Base-by-base conservation (phyloP, 1,140 invertebrate species). In the Zaprionus capensis region DNA sequence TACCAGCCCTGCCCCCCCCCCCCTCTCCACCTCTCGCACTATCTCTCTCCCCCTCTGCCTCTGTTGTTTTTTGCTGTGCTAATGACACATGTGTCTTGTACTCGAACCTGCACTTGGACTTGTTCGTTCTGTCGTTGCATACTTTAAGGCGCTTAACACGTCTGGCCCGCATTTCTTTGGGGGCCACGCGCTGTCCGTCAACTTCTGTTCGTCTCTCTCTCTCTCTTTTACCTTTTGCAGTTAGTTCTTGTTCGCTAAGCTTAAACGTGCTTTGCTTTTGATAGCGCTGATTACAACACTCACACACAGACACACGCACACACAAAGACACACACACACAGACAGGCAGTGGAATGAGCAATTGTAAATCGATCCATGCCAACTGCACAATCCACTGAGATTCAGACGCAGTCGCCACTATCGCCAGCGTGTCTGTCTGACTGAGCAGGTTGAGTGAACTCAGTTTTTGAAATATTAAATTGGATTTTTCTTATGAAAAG, bases 61-160 rank as follows among this genome's bases (percentile, higher is more conserved):
- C 46, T 64, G 17, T 66, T 53, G 59, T 64, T 65, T 51, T 63
- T 64, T 70, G 26, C 38, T 55, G 46, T 34, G 46, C 74, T 77
- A 78, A 73, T 80, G 70, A 73, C 65, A 78, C 70, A 73, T 77
- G 76, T 78, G 65, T 62, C 65, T 61, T 41, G 31, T 5, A 17
- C 41, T 53, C 53, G 24, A 49, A 34, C 38, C 15, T 22, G 12
- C 14, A 46, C 41, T 46, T 46, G n/a, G 51, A 56, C n/a, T 65
- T 53, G 38, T 59, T 49, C 38, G 49, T 15, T 61, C 26, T 73
- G 71, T 61, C 57, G 66, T 49, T 73, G 75, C 78, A 69, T 78
- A 80, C 78, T 80, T 80, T 78, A 80, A 80, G 78, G 75, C 75
- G 75, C 75, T 78, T 78, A 80, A 74, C 78, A 78, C 56, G 78